Conservation (phyloP, 2,113 vertebrate genomes). For the Hydrolagus affinis region DNA sequence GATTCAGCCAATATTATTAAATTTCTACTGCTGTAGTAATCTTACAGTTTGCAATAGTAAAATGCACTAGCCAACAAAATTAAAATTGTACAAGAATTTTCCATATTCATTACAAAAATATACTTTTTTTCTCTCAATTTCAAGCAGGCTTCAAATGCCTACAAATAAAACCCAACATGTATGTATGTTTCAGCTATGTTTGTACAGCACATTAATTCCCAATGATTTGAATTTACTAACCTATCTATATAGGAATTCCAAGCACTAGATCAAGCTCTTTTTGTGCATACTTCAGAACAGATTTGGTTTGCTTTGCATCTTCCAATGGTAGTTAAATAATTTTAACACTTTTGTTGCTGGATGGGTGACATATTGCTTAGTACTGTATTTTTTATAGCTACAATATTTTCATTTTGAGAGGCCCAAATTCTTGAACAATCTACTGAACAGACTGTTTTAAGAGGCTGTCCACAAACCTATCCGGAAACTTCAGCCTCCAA, state of each 20-base stretch:
- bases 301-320: not conserved
- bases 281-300: not conserved
- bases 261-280: not conserved
- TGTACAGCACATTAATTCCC: not conserved
- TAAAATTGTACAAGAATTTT: not conserved
- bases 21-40: not conserved
- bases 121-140: not conserved
- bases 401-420: too few species aligned
- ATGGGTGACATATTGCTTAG: too few species aligned
- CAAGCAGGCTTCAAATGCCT: not conserved
- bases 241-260: not conserved
- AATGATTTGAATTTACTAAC: not conserved
- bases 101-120: slow-evolving; percentile 29
- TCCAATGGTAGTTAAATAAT: not conserved
- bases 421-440: too few species aligned
- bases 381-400: too few species aligned
- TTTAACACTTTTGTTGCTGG: slow-evolving; percentile 8
- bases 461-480: not conserved
- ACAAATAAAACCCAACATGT: not conserved
- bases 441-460: too few species aligned
- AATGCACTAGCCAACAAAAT: not conserved
- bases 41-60: not conserved
- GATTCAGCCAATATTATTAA: not conserved
- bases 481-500: not conserved
- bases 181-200: not conserved